Base-by-base conservation (phyloP, 23 tunicate species). In the Pegea sp. region DNA sequence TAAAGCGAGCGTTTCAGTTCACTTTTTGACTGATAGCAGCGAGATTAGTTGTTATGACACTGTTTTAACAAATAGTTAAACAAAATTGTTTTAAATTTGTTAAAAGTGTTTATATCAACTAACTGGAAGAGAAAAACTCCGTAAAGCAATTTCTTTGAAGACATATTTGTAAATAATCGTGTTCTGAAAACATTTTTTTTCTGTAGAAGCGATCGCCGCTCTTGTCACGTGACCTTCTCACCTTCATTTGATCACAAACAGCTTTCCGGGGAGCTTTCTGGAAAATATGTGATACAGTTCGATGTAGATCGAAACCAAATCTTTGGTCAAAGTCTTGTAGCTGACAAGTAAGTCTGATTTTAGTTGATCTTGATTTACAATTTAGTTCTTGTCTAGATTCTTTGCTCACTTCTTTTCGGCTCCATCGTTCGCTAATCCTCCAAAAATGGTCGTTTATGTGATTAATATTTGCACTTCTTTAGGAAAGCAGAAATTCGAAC, bases 321-420 rank as follows among this genome's bases (percentile, higher is more conserved):
- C 16, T 38, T 8, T 16, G 46, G 46, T 8, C 13, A 38, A 38
- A 38, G 13, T 8, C 16, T 8, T 38, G 46, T 38, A 8, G 11
- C 46, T 8, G 46, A 38, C 46, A 16, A 16, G 46, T 38, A 38
- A 8, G 46, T 38, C 16, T 38, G 16, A 38, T 38, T 38, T 11
- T 52, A n/a, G 19, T 52, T 16, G 24, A 13, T 20, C 8, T 20
- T 67, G 16, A 56, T 65, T 38, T 8, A 38, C 16, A 8, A 8
- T 38, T 38, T 16, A 38, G 16, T 8, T 8, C 46, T 38, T 38
- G 11, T 30, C 13, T 65, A 79, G 93, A 18, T 79, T 63, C 33
- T 79, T 79, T 43, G 68, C 78, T 46, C 93, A 79, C 42, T 70
- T 69, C 48, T 70, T 79, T 44, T 69, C 78, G 18, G 75, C 93